Evolutionary conservation across 2,888 invertebrate species (phyloP), one percentile per base, ranked within the genome.

Genomic region (Nomada ferruginata): DNA sequence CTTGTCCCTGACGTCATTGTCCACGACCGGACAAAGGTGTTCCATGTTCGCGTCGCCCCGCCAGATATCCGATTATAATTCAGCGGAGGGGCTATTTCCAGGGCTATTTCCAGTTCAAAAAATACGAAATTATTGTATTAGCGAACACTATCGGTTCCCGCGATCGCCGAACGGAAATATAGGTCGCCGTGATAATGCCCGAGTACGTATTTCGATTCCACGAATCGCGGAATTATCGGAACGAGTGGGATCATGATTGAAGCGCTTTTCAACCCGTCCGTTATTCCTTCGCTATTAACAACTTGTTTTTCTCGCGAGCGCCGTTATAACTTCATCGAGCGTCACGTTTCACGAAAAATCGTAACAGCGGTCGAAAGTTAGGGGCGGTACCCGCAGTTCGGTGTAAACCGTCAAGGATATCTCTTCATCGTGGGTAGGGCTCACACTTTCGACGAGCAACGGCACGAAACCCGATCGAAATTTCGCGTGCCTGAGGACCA

Each of bases 381-480:
- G 61, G 52, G 53, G 42, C 36, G 36, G 53, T 36, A 66, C 29
- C 29, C 5, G 29, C 29, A 29, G 29, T 36, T 36, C 57, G 61
- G 69, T 66, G 79, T 65, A 60, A 71, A 20, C 63, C 65, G 69
- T 79, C 79, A 47, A 77, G 85, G 77, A 69, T 85, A 83, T 85
- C 83, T 52, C 70, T 23, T 61, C 52, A 79, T 86, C 86, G 74
- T n/a, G 78, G 52, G 77, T 66, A 77, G 70, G 78, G 73, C 73
- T 80, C 68, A 59, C 55, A 59, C 50, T 66, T 66, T 77, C 70
- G 74, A 86, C 84, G 86, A 84, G 68, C 73, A 50, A 11, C 74
- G 79, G 76, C 86, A 86, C 86, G 86, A 76, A 86, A 86, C 77
- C 59, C 86, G 86, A 86, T 86, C 86, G 86, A 79, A 84, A 79